Base-by-base conservation (phyloP, 2,797 vertebrate species). In the Petrocephalus sullivani region DNA sequence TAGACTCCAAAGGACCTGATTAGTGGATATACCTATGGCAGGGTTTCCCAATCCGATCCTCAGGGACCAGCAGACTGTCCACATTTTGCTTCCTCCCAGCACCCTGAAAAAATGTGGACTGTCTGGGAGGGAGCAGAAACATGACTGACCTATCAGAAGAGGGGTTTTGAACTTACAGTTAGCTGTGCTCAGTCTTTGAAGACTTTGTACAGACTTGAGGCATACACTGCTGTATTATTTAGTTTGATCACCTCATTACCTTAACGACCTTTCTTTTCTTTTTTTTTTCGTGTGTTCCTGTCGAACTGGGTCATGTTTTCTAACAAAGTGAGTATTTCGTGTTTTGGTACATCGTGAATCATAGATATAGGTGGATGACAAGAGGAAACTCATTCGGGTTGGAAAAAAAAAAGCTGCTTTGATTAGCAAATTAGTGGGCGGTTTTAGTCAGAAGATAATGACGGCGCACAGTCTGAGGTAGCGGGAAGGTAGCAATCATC, bases 1-100 rank as follows among this genome's bases (percentile, higher is more conserved):
- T 95, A 93, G 94, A 90, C 90, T 91, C 92, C 86, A 86, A 92
- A 90, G 92, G 93, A 88, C 92, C 93, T 89, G 91, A 93, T 94
- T 94, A 95, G 94, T 91, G 91, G 51, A 46, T 82, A 54, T 64
- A 87, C 87, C 57, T 87, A 61, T 89, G 81, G 90, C 87, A 75
- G 67, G 37, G 67, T 75, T 75, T 75, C 33, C 67, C 67, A 75
- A 7, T 19, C 33, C 6, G 67, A 14, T 37, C 67, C 12, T 16
- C 5, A 0, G 33, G 33, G 67, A 41, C 67, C 33, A 0, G 2
- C 33, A 75, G 67, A 41, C 67, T 37, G 67, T 75, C 33, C 28
- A 75, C 67, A 37, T 75, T 75, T 75, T 75, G 67, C 33, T 75
- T 75, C 33, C 33, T 41, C 67, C 67, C 67, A 41, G 67, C 14